These are phyloP conservation scores for Abrostola tripartita DNA, from an alignment of 2,888 invertebrate genomes.

Conservation along the genomic window DNA sequence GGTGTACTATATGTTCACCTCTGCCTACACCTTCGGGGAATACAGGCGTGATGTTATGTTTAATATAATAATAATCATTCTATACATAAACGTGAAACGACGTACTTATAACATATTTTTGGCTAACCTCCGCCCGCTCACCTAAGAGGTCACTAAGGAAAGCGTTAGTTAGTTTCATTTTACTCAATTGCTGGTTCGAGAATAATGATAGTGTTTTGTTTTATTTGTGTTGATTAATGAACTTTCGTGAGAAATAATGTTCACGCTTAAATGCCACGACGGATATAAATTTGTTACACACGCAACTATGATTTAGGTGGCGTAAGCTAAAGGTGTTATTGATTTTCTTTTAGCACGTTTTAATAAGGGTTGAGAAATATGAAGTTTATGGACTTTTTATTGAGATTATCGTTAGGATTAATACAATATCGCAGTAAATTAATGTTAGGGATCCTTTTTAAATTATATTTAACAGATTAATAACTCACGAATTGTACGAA, in stretches of 20 bases:
- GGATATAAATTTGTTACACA: constrained; percentile 50
- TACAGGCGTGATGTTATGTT: no score
- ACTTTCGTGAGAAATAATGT: constrained; percentile 50
- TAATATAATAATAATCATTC: no score
- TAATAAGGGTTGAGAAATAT: neutral
- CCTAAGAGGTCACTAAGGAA: constrained; percentile 11
- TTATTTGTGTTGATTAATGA: constrained; percentile 49
- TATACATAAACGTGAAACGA: neutral
- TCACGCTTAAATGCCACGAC: constrained; percentile 46
- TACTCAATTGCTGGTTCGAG: constrained; percentile 54
- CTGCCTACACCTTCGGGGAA: no score
- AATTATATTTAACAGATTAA: no score
- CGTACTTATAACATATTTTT: neutral
- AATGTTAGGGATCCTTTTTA: no score
- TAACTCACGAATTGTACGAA: no score
- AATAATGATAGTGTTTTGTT: constrained; percentile 62
- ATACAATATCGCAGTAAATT: no score
- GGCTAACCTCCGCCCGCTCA: neutral
- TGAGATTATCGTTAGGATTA: no score
- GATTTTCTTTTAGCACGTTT: constrained; percentile 30
- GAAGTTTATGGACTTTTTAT: no score
- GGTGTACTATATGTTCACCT: no score
- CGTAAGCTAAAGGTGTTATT: constrained; percentile 34
- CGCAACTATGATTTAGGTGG: constrained; percentile 45
- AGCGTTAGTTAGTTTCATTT: constrained; percentile 31